These are phyloP conservation scores for Heliconius cydno DNA, from an alignment of 2,888 invertebrate species.

Conservation along the genomic window DNA sequence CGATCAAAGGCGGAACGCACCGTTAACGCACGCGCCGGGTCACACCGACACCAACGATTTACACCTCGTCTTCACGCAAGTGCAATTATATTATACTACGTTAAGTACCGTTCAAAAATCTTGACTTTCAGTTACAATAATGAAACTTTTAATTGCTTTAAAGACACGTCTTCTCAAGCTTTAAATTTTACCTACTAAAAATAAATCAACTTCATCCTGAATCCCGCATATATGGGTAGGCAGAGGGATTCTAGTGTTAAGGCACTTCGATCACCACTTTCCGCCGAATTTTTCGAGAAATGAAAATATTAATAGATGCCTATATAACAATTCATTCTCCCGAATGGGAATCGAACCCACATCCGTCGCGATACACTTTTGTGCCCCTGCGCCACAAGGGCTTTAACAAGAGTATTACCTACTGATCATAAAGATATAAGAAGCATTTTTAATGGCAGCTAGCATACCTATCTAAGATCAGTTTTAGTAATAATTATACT, in stretches of 20 bases:
- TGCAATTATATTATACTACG: conserved; percentile 21
- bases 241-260: too few relatives aligned
- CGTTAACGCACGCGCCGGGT: conserved; percentile 73
- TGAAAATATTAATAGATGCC: too few relatives aligned
- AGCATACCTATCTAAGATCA: neutral
- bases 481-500: conserved; percentile 20
- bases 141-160: conserved; percentile 23
- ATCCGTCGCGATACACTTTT: too few relatives aligned
- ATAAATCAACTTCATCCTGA: too few relatives aligned
- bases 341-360: too few relatives aligned
- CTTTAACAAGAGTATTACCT: neutral
- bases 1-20: conserved; percentile 66
- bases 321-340: too few relatives aligned
- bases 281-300: too few relatives aligned
- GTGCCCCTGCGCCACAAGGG: too few relatives aligned
- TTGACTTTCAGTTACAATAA: conserved; percentile 29
- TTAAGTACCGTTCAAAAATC: conserved; percentile 32
- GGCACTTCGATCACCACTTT: too few relatives aligned
- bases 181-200: neutral
- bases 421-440: neutral
- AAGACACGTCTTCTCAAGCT: neutral
- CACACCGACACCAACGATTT: conserved; percentile 65
- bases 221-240: too few relatives aligned
- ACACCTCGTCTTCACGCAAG: conserved; percentile 35
- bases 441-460: conserved; percentile 7